A percentile compares a stretch with the other conserved stretches of the same genome.
Conservation (phyloP, 2,888 invertebrate genomes). For the Junonia oenone region DNA sequence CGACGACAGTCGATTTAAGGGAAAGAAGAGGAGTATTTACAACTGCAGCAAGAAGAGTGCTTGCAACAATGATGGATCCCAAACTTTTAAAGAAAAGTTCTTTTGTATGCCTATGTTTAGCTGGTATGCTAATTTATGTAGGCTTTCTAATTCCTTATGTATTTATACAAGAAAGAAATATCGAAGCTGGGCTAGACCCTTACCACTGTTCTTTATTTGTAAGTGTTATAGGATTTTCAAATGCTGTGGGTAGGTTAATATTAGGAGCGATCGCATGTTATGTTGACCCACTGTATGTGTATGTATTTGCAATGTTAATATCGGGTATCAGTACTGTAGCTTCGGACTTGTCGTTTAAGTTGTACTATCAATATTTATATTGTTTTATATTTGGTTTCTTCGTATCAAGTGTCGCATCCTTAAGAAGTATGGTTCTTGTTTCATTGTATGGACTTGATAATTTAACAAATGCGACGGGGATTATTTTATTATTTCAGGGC, state of each 20-base stretch:
- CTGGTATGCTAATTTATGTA: slow-evolving; percentile 50
- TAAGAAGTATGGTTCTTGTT: slow-evolving; percentile 59
- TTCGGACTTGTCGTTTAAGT: slow-evolving; percentile 49
- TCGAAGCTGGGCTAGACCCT: slow-evolving; percentile 44
- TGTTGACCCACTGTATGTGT: slow-evolving; percentile 44
- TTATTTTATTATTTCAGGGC: slow-evolving; percentile 62
- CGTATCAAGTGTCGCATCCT: slow-evolving; percentile 46
- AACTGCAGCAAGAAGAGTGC: slow-evolving; percentile 58
- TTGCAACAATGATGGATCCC: slow-evolving; percentile 70
- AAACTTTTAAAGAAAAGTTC: slow-evolving; percentile 51
- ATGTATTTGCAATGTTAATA: slow-evolving; percentile 35
- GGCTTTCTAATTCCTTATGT: slow-evolving; percentile 63
- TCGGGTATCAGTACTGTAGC: slow-evolving; percentile 49
- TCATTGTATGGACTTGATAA: slow-evolving; percentile 61
- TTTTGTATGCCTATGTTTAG: slow-evolving; percentile 47
- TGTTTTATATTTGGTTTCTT: slow-evolving; percentile 56
- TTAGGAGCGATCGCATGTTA: slow-evolving; percentile 52
- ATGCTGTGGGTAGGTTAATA: slow-evolving; percentile 50
- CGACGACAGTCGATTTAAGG: slow-evolving; percentile 53
- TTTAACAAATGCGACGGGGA: slow-evolving; percentile 65
- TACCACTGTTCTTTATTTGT: slow-evolving; percentile 54
- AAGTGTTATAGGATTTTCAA: slow-evolving; percentile 57
- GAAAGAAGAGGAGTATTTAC: slow-evolving; percentile 61
- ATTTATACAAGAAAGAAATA: slow-evolving; percentile 54
- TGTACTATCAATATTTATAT: slow-evolving; percentile 56